A percentile compares a stretch with the other conserved stretches of the same genome.
Evolutionary conservation across 2,797 vertebrate genomes (phyloP).

Genomic region (Acipenser transmontanus): DNA sequence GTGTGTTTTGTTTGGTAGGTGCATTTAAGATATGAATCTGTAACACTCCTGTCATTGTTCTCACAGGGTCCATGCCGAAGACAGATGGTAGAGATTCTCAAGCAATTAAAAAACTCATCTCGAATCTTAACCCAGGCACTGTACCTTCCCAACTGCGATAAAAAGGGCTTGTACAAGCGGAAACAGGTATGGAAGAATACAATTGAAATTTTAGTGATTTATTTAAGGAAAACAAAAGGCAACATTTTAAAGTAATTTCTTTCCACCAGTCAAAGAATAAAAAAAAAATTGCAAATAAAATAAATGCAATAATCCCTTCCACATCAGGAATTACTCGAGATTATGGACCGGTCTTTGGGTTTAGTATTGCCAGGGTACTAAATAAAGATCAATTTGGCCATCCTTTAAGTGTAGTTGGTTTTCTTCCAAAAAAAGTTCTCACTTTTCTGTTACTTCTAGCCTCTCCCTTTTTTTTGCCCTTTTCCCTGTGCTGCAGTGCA

Average conservation of each 20-base stretch:
- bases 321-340: too few species aligned
- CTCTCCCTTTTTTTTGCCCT: background rate
- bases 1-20: background rate
- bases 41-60: background rate
- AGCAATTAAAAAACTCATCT: constrained; percentile 87
- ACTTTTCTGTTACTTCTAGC: background rate
- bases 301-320: too few species aligned
- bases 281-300: too few species aligned
- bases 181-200: constrained; percentile 72
- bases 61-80: constrained; percentile 88
- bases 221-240: too few species aligned
- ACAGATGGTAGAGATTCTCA: constrained; percentile 89
- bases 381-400: too few species aligned
- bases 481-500: constrained; percentile 67
- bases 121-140: constrained; percentile 79
- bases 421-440: background rate
- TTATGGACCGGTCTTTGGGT: too few species aligned
- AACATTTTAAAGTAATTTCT: too few species aligned
- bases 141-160: constrained; percentile 95
- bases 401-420: too few species aligned
- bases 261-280: too few species aligned
- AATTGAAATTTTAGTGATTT: too few species aligned
- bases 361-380: too few species aligned
- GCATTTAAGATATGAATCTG: background rate
- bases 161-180: constrained; percentile 95